Base-by-base conservation (phyloP, 2,888 invertebrate genomes). In the Parapristionchus giblindavisi region DNA sequence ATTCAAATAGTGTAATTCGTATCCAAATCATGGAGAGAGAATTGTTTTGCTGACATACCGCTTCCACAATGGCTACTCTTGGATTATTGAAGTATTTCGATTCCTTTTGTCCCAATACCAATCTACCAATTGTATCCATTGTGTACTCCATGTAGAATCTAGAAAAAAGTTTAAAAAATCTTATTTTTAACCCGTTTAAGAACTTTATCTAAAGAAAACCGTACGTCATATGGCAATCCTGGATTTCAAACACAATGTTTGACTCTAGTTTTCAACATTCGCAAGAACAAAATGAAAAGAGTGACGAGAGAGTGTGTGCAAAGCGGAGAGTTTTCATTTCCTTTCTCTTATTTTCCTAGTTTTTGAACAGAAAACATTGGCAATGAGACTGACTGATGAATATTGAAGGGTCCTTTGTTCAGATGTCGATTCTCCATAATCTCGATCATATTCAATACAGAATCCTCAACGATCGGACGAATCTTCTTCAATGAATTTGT, bases 101-200 rank as follows among this genome's bases (percentile, higher is more conserved):
- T 17, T 71, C 70, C 40, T 71, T 71, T 56, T 71, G 70, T 0
- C 73, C 73, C 48, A 61, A 29, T 24, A 73, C 73, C 0, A 73
- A 61, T 2, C 73, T 29, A 0, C 48, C 60, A 36, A 73, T 73
- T 17, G 51, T 61, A n/a, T 73, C 73, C 73, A 73, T 73, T 0
- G 73, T 73, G 61, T 61, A 73, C 61, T 73, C 73, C 32, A 60
- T 52, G 73, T 51, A 73, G 61, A 48, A 61, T 11, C 73, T 73
- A 56, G 43, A 1, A 11, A 32, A 17, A 24, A 40, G 38, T 61
- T 61, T 8, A 3, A n/a, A 3, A n/a, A n/a, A n/a, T n/a, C n/a
- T n/a, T n/a, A n/a, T n/a, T n/a, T n/a, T n/a, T n/a, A n/a, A n/a
- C n/a, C n/a, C n/a, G n/a, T n/a, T n/a, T n/a, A n/a, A n/a, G n/a